phyloP scores from a whole-genome alignment of 2,888 invertebrate genomes.

The Melitaea athalia region DNA sequence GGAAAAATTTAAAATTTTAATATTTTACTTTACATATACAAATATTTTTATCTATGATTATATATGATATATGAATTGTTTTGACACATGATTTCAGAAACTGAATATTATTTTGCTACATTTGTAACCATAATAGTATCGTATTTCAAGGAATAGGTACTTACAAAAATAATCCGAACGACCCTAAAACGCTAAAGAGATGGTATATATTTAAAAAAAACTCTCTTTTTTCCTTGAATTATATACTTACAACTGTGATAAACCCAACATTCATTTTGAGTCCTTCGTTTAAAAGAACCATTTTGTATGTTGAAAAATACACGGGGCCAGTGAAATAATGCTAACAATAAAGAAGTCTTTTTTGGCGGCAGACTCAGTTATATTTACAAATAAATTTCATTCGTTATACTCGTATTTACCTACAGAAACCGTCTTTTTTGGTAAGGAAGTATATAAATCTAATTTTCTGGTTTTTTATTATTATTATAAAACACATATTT shows the following conservation, averaged over 20 bases:
- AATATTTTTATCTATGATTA: too few relatives aligned
- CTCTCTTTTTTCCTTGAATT: neutral
- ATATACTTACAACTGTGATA: neutral
- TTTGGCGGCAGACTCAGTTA: constrained; percentile 2
- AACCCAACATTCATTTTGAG: constrained; percentile 11
- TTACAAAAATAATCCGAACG: neutral
- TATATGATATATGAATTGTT: too few relatives aligned
- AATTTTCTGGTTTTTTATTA: neutral
- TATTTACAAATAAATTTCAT: neutral
- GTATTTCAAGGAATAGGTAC: neutral
- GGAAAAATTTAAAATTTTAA: too few relatives aligned
- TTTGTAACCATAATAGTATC: neutral
- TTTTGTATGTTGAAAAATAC: constrained; percentile 14
- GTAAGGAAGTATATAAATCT: neutral
- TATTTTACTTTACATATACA: too few relatives aligned
- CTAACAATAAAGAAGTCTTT: constrained; percentile 12
- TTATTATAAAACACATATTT: neutral
- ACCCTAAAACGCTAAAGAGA: neutral
- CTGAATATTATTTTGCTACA: neutral
- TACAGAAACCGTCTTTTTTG: neutral
- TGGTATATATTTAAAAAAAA: neutral
- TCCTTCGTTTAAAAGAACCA: constrained; percentile 7
- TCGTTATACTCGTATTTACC: too few relatives aligned
- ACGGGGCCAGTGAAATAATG: constrained; percentile 11
- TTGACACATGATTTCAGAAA: too few relatives aligned